Conservation (phyloP, 2,113 vertebrate species). For the Hiodon alosoides region DNA sequence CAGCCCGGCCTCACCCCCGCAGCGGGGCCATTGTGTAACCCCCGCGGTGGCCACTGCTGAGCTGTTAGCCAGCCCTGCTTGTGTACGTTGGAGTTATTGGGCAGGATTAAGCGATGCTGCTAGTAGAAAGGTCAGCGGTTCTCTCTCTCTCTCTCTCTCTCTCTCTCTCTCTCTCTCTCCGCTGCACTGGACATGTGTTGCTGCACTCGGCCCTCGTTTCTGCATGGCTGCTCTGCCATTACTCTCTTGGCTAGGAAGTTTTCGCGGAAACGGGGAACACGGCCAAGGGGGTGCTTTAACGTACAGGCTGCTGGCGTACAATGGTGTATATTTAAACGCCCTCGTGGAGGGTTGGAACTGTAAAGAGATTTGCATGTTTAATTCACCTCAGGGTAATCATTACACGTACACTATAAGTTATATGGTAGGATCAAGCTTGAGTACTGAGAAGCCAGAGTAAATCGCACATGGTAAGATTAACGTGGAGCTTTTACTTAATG, state of each 20-base stretch:
- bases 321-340: no score
- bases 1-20: background rate
- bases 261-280: no score
- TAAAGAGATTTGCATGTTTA: background rate
- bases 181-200: no score
- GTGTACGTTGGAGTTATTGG: background rate
- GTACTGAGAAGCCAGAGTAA: background rate
- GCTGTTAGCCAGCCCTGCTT: background rate
- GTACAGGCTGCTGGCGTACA: no score
- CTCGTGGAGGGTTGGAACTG: no score
- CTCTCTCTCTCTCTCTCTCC: constrained; percentile 3
- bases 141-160: constrained; percentile 3
- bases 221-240: no score
- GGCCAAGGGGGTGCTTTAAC: no score
- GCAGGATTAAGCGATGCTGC: background rate
- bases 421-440: background rate
- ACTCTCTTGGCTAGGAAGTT: no score
- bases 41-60: background rate
- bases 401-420: no score
- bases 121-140: background rate
- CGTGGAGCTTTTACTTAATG: background rate
- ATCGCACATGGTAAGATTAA: no score
- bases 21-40: background rate
- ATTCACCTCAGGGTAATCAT: no score
- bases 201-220: no score